Base-by-base conservation (phyloP, 1,140 invertebrate species). In the Cherax quadricarinatus region DNA sequence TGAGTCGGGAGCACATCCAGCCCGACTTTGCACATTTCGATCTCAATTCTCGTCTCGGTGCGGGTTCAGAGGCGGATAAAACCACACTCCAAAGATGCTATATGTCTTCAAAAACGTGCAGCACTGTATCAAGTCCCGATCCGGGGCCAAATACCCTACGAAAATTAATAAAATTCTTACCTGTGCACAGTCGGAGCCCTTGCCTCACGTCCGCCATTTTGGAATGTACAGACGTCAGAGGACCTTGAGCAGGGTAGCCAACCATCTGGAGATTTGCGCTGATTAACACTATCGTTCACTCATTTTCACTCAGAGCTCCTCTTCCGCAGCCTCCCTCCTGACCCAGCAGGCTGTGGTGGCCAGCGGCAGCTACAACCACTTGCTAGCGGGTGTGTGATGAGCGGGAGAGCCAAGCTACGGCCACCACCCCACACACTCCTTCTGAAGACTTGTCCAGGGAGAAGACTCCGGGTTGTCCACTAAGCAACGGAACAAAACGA, bases 1-100 rank as follows among this genome's bases (percentile, higher is more conserved):
- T 90, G 88, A 83, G 88, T 51, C 57, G n/a, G 41, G 41, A 30
- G 16, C 62, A 53, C 82, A 48, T 60, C 66, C 14, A 24, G 80
- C 88, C 88, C 88, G 88, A 90, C 88, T 90, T 90, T 90, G 70
- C 88, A 90, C 88, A 53, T 84, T 90, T 84, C 88, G 82, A 90
- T 83, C 88, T 51, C 81, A 70, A 41, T 75, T 84, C 48, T 48
- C 41, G 66, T 3, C 49, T 41, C 24, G 48, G 62, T 21, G 51
- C 24, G 16, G 21, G 24, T 49, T n/a, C 66, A n/a, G 49, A 84
- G n/a, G 49, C 60, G 57, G 18, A 53, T 53, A 18, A 75, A 90
- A 84, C 66, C 21, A 41, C 49, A n/a, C 49, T 62, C 80, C 10
- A 75, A 62, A 57, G 81, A 24, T 90, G 62, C 88, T 84, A 83